phyloP scores from a whole-genome alignment of 2,888 invertebrate species.

The Mycalesis mineus region DNA sequence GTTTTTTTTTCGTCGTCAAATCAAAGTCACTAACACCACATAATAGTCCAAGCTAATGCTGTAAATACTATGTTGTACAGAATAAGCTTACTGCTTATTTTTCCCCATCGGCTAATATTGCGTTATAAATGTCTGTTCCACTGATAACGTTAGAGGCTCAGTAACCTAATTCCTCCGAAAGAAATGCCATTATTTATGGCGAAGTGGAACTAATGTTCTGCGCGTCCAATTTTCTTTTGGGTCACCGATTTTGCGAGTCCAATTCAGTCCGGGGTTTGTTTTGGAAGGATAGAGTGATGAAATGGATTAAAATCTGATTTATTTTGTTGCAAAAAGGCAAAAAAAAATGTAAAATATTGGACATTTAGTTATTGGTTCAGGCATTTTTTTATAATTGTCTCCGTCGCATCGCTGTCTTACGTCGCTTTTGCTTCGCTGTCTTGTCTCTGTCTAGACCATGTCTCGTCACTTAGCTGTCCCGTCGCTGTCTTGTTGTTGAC shows the following conservation, averaged over 20 bases:
- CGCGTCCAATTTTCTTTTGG: slow-evolving; percentile 23
- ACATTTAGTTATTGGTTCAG: too few relatives aligned
- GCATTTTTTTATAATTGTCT: too few relatives aligned
- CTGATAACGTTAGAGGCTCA: slow-evolving; percentile 3
- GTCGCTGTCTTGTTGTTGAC: too few relatives aligned
- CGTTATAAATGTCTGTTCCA: slow-evolving; percentile 4
- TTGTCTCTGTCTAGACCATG: too few relatives aligned
- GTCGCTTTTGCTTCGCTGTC: too few relatives aligned
- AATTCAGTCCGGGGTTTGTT: slow-evolving; percentile 20
- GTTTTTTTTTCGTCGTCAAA: too few relatives aligned
- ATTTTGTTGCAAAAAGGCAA: not conserved
- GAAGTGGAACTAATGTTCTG: slow-evolving; percentile 24
- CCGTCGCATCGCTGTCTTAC: too few relatives aligned
- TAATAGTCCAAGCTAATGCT: too few relatives aligned
- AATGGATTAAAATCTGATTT: not conserved
- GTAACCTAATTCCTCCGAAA: slow-evolving; percentile 17
- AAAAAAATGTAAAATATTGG: too few relatives aligned
- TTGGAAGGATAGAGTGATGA: slow-evolving; percentile 6
- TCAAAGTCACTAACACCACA: too few relatives aligned
- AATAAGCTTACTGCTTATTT: not conserved
- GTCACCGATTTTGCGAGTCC: slow-evolving; percentile 21
- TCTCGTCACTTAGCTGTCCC: too few relatives aligned
- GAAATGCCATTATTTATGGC: slow-evolving; percentile 21
- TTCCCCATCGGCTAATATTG: not conserved
- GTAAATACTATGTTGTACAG: too few relatives aligned